Percentiles rank a stretch among this genome's conserved stretches.
These are phyloP conservation scores for Spatula clypeata DNA, from an alignment of 2,797 vertebrate genomes.

Conservation along the genomic window DNA sequence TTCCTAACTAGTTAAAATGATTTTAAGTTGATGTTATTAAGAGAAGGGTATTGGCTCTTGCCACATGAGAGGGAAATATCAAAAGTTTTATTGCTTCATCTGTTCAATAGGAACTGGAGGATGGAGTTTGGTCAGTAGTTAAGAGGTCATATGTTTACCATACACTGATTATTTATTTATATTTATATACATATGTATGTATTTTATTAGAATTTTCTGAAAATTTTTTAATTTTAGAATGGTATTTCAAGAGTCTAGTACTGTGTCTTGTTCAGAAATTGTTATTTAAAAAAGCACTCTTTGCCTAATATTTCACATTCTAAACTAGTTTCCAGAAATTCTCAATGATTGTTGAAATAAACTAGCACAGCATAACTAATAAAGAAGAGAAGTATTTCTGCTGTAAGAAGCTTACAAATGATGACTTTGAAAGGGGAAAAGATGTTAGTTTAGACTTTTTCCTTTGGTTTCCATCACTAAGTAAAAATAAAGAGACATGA, in stretches of 20 bases:
- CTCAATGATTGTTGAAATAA: background rate
- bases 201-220: background rate
- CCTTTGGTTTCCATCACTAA: background rate
- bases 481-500: background rate
- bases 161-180: background rate
- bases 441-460: background rate
- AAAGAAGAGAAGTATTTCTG: background rate
- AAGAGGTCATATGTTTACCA: background rate
- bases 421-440: background rate
- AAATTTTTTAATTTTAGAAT: background rate
- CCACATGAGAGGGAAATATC: rapidly evolving
- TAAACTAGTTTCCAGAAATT: background rate
- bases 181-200: rapidly evolving
- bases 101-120: rapidly evolving
- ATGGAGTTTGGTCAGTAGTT: background rate
- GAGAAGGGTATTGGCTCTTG: background rate
- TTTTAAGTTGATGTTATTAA: background rate
- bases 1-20: background rate
- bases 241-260: background rate
- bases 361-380: rapidly evolving
- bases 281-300: rapidly evolving
- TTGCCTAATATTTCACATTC: background rate
- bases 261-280: background rate
- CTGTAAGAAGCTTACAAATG: background rate
- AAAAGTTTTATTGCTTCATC: background rate